Evolutionary conservation across 1,140 invertebrate species (phyloP).

Genomic region (Batillaria attramentaria): DNA sequence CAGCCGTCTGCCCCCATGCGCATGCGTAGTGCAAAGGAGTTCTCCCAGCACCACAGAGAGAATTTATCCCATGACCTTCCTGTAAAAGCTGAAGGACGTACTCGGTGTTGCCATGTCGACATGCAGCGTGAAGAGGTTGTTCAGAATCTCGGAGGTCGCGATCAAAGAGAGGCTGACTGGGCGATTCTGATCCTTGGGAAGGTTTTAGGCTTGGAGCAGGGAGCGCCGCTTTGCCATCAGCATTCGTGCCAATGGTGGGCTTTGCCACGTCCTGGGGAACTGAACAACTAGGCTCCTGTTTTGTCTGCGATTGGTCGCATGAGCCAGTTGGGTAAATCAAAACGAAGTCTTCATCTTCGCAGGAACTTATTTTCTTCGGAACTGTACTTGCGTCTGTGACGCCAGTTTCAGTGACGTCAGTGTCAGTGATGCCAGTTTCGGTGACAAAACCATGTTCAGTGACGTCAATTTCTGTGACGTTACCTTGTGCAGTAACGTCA

Average conservation of each 20-base stretch:
- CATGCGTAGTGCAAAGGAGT: conserved; percentile 22
- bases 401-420: too few relatives aligned
- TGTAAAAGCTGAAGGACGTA: background rate
- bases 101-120: background rate
- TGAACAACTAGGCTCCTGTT: too few relatives aligned
- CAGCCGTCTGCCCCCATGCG: background rate
- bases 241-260: too few relatives aligned
- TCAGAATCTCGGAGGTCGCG: background rate
- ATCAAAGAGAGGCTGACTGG: too few relatives aligned
- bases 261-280: too few relatives aligned
- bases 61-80: background rate
- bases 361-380: too few relatives aligned
- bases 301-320: too few relatives aligned
- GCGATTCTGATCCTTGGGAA: background rate
- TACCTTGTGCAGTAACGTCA: background rate
- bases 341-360: too few relatives aligned
- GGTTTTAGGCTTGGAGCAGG: background rate
- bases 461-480: background rate
- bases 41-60: background rate
- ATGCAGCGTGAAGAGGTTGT: background rate
- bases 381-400: too few relatives aligned
- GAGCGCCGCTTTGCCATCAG: background rate
- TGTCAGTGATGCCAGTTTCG: too few relatives aligned
- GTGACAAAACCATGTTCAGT: too few relatives aligned
- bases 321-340: too few relatives aligned